A percentile compares a stretch with the other conserved stretches of the same genome.
Evolutionary conservation across 1,140 invertebrate species (phyloP).

Genomic region (Mercenaria mercenaria): DNA sequence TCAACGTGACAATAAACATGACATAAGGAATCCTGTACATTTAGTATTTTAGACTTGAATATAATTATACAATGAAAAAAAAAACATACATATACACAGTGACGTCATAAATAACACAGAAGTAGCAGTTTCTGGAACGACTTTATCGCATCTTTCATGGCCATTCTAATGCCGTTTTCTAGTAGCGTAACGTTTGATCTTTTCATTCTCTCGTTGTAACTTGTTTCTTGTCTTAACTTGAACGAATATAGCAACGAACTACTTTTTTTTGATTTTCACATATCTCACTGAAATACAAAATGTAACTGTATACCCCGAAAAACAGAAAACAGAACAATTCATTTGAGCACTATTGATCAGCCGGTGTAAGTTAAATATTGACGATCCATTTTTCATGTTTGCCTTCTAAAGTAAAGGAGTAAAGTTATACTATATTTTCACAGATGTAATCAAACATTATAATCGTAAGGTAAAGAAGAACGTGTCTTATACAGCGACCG

Average conservation of each 20-base stretch:
- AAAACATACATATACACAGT: too few species aligned
- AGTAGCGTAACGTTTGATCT: too few species aligned
- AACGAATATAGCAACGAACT: background rate
- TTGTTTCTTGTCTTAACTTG: background rate
- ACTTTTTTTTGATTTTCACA: background rate
- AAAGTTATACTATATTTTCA: constrained; percentile 39
- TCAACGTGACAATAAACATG: too few species aligned
- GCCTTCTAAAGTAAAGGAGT: background rate
- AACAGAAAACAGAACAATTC: constrained; percentile 15
- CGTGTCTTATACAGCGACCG: background rate
- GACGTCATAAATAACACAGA: too few species aligned
- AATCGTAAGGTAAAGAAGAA: background rate
- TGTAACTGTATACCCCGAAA: background rate
- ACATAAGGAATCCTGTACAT: too few species aligned
- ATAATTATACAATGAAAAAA: too few species aligned
- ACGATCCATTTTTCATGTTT: constrained; percentile 31
- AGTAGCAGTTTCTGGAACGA: too few species aligned
- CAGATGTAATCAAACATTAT: constrained; percentile 32
- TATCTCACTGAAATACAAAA: background rate
- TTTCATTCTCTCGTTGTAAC: background rate
- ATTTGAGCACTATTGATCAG: background rate
- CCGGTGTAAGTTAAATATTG: constrained; percentile 31
- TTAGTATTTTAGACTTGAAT: too few species aligned
- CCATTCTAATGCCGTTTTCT: too few species aligned
- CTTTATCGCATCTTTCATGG: too few species aligned